phyloP scores from a whole-genome alignment of 2,888 invertebrate species.

The Slavum lentiscoides region DNA sequence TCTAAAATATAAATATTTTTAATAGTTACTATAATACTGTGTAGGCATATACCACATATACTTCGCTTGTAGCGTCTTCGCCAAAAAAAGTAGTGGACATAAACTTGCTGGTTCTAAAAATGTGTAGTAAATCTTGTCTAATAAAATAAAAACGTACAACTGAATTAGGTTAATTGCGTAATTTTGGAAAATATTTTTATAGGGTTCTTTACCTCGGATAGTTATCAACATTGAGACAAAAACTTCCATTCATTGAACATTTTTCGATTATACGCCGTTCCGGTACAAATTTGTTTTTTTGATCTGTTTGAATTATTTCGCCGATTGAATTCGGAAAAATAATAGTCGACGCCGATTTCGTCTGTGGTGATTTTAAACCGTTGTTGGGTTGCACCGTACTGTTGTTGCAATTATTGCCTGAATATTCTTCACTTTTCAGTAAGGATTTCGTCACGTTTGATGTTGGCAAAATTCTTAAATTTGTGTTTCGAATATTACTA shows the following conservation, averaged over 20 bases:
- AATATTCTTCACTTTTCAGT: constrained; percentile 19
- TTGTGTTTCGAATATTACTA: not conserved
- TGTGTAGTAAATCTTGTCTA: constrained; percentile 15
- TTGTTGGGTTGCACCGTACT: constrained; percentile 19
- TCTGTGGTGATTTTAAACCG: constrained; percentile 14
- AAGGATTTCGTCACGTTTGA: constrained; percentile 3
- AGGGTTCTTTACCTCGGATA: constrained; percentile 35
- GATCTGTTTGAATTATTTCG: not conserved
- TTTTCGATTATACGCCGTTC: constrained; percentile 18
- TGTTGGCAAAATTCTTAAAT: constrained; percentile 3
- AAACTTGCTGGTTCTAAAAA: constrained; percentile 46
- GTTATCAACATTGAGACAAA: constrained; percentile 38
- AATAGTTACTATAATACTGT: not conserved
- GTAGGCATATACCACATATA: not conserved
- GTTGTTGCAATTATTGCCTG: constrained; percentile 28
- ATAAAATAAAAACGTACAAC: not conserved
- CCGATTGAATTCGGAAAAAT: constrained; percentile 24
- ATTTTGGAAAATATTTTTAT: not conserved
- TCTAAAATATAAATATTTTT: constrained; percentile 28
- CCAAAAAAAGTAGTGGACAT: constrained; percentile 22
- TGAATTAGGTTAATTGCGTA: not conserved
- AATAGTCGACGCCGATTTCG: constrained; percentile 14
- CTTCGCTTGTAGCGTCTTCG: constrained; percentile 23
- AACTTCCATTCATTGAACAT: constrained; percentile 38
- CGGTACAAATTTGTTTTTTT: constrained; percentile 22